Base-by-base conservation (phyloP, 1,140 invertebrate species). In the Lasioglossum baleicum region DNA sequence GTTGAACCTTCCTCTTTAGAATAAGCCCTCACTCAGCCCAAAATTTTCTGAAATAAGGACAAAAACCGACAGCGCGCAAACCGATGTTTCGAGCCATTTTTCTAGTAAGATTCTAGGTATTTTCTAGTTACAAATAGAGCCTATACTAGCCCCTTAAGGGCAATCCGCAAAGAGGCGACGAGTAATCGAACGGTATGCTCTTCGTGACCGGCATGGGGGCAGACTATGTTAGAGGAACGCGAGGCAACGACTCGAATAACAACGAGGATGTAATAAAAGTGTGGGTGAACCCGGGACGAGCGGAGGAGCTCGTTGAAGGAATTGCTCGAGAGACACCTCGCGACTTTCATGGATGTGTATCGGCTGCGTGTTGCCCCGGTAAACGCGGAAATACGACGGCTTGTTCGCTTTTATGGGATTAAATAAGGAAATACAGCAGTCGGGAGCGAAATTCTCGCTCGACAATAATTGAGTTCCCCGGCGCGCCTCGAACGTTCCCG, bases 381-480 rank as follows among this genome's bases (percentile, higher is more conserved):
- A 63, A 63, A 63, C 61, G 26, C 35, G 63, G 35, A 64, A 3
- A 35, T 42, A 15, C 63, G 63, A 42, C 31, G 15, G 35, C 5
- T 17, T 64, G 63, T 20, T 35, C 35, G 1, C 63, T 42, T 64
- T 64, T n/a, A 42, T 35, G 35, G 63, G 63, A 64, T 64, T 64
- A 64, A 64, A 64, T 64, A 64, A 64, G 35, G 63, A 64, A 64
- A 64, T 64, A 64, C 63, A 64, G 26, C 63, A 8, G 63, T 8
- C 31, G 5, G 26, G 7, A n/a, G 35, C 22, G 15, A 20, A 64
- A 40, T 64, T 35, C 35, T 40, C 35, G 17, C 31, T 35, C 15
- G 35, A 13, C 15, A 7, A 64, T 64, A 42, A 64, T 64, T 10
- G 61, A 22, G 7, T 10, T 17, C 13, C 6, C 20, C 4, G 63